Percentiles rank a stretch among this genome's conserved stretches.
phyloP scores from a whole-genome alignment of 2,113 vertebrate genomes.

The Bos javanicus region DNA sequence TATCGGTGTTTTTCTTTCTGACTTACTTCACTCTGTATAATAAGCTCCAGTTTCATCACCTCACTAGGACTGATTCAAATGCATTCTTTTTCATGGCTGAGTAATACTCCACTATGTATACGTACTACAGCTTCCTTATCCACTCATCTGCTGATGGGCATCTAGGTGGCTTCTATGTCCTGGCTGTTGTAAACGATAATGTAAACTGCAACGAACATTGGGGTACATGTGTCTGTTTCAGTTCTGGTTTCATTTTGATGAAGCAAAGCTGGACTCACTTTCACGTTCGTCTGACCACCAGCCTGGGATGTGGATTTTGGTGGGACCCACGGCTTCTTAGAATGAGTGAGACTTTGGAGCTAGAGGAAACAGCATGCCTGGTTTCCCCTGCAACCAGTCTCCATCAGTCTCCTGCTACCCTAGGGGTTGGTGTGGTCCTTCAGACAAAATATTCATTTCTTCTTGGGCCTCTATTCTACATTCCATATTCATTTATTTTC shows the following conservation, averaged over 20 bases:
- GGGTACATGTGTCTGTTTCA: neutral
- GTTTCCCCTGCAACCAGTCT: neutral
- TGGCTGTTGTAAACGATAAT: neutral
- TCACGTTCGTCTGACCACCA: neutral
- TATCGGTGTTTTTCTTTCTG: neutral
- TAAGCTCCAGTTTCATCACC: neutral
- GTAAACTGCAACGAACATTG: neutral
- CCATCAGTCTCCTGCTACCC: neutral
- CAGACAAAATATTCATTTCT: conserved; percentile 44
- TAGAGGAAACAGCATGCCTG: neutral
- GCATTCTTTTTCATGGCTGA: neutral
- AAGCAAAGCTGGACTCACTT: neutral
- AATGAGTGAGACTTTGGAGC: neutral
- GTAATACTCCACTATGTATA: neutral
- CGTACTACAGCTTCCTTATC: neutral
- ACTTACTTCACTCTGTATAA: neutral
- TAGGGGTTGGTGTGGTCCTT: neutral
- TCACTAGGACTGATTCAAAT: neutral
- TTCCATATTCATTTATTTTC: conserved; percentile 68
- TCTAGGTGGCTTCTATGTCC: neutral
- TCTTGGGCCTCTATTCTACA: conserved; percentile 33
- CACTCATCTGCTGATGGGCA: neutral
- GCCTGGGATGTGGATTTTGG: neutral
- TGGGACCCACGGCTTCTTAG: neutral
- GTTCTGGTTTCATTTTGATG: neutral